Percentiles rank a stretch among this genome's conserved stretches.
These are phyloP conservation scores for Chrysaora quinquecirrha DNA, from an alignment of 30 jellyfish, hydroid and myxozoan genomes.

Conservation along the genomic window DNA sequence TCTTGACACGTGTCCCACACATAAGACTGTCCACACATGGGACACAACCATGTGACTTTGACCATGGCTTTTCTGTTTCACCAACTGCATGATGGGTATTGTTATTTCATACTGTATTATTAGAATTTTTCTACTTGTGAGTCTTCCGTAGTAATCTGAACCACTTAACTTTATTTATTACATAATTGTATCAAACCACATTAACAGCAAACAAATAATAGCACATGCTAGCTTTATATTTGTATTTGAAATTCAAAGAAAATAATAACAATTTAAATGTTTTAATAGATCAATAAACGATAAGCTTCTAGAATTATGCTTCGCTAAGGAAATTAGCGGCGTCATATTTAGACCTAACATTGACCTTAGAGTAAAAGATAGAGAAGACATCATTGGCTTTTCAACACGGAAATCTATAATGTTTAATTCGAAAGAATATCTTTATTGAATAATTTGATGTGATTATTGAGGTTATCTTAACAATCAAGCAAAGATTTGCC, in stretches of 20 bases:
- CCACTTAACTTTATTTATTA: too few species aligned
- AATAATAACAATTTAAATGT: constrained; percentile 47
- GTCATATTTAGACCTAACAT: constrained; percentile 52
- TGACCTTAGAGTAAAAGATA: constrained; percentile 45
- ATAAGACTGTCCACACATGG: too few species aligned
- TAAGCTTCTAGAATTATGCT: constrained; percentile 25
- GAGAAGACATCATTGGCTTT: constrained; percentile 55
- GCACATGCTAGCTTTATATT: constrained; percentile 27
- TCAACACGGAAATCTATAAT: constrained; percentile 60
- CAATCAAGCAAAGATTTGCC: constrained; percentile 31
- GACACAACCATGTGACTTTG: too few species aligned
- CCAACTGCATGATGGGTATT: too few species aligned
- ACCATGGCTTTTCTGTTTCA: too few species aligned
- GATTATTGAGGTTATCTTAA: constrained; percentile 54
- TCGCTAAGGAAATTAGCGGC: constrained; percentile 56
- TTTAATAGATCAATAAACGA: constrained; percentile 54
- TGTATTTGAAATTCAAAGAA: constrained; percentile 34
- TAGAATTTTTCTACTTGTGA: too few species aligned
- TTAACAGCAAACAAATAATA: constrained; percentile 39
- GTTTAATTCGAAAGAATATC: constrained; percentile 1
- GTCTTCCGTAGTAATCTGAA: too few species aligned
- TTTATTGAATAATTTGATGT: constrained; percentile 49
- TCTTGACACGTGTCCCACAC: too few species aligned
- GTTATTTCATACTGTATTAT: too few species aligned
- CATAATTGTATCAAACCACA: constrained; percentile 30